Evolutionary conservation across 1,140 invertebrate genomes (phyloP), one percentile per base, ranked within the genome.

Genomic region (Dendroctonus ponderosae): DNA sequence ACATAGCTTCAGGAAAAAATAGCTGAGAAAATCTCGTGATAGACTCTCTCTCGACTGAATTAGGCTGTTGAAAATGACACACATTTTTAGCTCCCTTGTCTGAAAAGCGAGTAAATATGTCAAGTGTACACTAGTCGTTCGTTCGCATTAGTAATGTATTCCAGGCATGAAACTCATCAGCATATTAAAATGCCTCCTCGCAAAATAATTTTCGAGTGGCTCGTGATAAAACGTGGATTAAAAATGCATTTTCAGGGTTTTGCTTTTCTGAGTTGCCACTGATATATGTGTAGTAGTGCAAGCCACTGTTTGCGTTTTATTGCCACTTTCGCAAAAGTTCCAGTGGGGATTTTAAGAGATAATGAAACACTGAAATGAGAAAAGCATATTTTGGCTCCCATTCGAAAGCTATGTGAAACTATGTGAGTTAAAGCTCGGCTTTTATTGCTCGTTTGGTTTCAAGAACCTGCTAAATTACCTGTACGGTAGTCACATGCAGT

Each of bases 201-300:
- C 26, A 54, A 54, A 54, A 54, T 54, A 54, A 54, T 54, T 54
- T 54, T 54, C 52, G 52, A 54, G 52, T 54, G 38, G 52, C 52
- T 54, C 9, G 11, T 51, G 50, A 15, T 51, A 15, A 51, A 15
- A 8, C 15, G 11, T 15, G 7, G 50, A 48, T 48, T 51, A 51
- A 51, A 51, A 51, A 40, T 7, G 38, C 15, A 54, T 54, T 38
- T 54, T 37, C 9, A 38, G 7, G 52, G 52, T 38, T 54, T 54
- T 40, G 14, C 40, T 39, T 8, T 46, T 46, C 8, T 46, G 43
- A 46, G n/a, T 46, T 9, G 43, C n/a, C 8, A 12, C 43, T 8
- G n/a, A 12, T 9, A 26, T 26, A 26, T 26, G n/a, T 46, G 43
- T 46, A 9, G 43, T 12, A 46, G 43, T 46, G 43, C 43, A 12